A percentile compares a stretch with the other conserved stretches of the same genome.
These are phyloP conservation scores for Entomobrya multifasciata DNA, from an alignment of 2,888 invertebrate species.

Conservation along the genomic window DNA sequence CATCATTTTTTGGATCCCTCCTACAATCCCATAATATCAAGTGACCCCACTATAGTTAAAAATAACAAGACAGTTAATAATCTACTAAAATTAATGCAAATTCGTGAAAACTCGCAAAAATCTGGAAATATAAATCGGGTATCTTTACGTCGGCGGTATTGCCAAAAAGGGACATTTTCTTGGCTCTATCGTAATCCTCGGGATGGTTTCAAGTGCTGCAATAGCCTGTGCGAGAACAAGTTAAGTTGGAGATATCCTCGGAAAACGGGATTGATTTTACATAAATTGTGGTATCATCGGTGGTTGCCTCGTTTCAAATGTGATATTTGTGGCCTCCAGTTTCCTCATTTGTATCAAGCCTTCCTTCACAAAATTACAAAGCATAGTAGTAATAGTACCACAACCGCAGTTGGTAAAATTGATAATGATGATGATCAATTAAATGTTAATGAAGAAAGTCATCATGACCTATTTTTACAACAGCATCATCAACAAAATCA, in stretches of 20 bases:
- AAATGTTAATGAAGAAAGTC: too few relatives aligned
- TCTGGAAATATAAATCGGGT: constrained; percentile 25
- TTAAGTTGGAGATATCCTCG: constrained; percentile 70
- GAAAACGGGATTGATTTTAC: constrained; percentile 80
- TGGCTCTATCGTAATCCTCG: constrained; percentile 63
- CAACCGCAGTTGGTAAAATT: neutral
- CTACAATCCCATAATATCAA: too few relatives aligned
- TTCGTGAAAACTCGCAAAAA: neutral
- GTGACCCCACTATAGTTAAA: neutral
- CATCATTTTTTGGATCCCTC: too few relatives aligned
- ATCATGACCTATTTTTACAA: too few relatives aligned
- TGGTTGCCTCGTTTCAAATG: constrained; percentile 82
- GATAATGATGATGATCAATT: too few relatives aligned
- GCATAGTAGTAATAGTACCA: neutral
- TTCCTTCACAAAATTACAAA: constrained; percentile 81
- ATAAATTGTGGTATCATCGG: constrained; percentile 83
- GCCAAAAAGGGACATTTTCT: constrained; percentile 65
- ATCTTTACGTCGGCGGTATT: constrained; percentile 56
- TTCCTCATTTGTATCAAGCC: constrained; percentile 83
- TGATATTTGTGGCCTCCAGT: constrained; percentile 82
- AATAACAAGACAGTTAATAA: neutral
- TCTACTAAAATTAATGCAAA: neutral
- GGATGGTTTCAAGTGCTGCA: constrained; percentile 73
- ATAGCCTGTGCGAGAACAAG: constrained; percentile 70
- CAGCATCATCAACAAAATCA: constrained; percentile 30